Conservation (phyloP, 2,113 vertebrate genomes). For the Eira barbara region DNA sequence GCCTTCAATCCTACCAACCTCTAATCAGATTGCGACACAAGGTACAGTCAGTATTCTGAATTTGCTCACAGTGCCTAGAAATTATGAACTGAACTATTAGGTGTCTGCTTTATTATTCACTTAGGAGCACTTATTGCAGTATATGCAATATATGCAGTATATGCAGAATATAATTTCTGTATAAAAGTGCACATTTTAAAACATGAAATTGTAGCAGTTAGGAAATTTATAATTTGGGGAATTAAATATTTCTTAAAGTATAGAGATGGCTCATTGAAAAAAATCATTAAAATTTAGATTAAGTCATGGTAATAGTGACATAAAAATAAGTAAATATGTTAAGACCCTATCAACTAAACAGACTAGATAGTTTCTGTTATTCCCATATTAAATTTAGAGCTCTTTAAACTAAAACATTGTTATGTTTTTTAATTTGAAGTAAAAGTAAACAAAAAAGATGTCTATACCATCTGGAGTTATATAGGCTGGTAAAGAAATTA, state of each 20-base stretch:
- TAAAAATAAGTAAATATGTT: not conserved
- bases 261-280: not conserved
- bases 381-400: not conserved
- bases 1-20: constrained; percentile 77
- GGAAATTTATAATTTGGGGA: not conserved
- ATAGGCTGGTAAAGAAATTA: not conserved
- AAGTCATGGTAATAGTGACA: not conserved
- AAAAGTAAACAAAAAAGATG: not conserved
- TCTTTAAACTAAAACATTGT: not conserved
- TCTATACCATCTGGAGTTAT: not conserved
- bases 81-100: not conserved
- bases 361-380: not conserved
- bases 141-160: not conserved
- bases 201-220: not conserved
- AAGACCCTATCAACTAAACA: not conserved
- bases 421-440: not conserved
- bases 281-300: not conserved
- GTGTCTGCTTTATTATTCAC: constrained; percentile 2
- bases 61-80: not conserved
- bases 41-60: constrained; percentile 74
- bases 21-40: constrained; percentile 84
- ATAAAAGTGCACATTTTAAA: not conserved
- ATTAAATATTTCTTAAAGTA: not conserved
- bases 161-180: not conserved
- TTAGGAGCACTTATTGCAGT: not conserved